Percentiles rank a stretch among this genome's conserved stretches.
phyloP scores from a whole-genome alignment of 2,113 vertebrate genomes.

The Hypocryptadius cinnamomeus region DNA sequence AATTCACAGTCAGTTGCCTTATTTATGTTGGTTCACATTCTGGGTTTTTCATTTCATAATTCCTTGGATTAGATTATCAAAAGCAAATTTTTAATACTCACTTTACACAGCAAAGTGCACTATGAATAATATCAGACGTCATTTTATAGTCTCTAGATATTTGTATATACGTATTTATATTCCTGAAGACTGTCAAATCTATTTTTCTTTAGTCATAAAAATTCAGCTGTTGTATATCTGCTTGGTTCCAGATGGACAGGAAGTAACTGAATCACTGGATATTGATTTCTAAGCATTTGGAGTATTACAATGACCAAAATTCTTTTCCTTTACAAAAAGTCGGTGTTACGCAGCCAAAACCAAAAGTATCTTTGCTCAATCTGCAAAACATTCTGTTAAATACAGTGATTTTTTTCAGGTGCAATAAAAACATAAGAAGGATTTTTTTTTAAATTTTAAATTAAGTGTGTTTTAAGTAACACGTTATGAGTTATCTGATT shows the following conservation, averaged over 20 bases:
- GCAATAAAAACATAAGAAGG: not conserved
- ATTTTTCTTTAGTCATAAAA: conserved; percentile 16
- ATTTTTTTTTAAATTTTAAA: not conserved
- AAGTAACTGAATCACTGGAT: not conserved
- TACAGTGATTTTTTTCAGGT: not conserved
- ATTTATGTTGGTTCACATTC: not conserved
- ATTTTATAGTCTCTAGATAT: conserved; percentile 11
- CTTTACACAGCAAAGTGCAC: not conserved
- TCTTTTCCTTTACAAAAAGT: not conserved
- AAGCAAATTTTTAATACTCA: not conserved
- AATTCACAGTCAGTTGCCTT: not conserved
- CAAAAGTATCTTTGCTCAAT: not conserved
- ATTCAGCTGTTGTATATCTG: not conserved
- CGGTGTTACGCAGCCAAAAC: not conserved
- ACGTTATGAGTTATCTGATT: not conserved
- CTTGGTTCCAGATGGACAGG: not conserved
- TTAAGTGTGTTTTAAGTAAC: not conserved
- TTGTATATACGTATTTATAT: not conserved
- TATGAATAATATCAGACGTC: not conserved
- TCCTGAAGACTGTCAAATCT: not conserved
- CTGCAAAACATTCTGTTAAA: not conserved
- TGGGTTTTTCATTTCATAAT: not conserved
- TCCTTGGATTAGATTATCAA: conserved; percentile 6
- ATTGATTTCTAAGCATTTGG: not conserved
- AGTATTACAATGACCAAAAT: not conserved